Conservation (phyloP, 2,797 vertebrate species). For the Myripristis jacobus region DNA sequence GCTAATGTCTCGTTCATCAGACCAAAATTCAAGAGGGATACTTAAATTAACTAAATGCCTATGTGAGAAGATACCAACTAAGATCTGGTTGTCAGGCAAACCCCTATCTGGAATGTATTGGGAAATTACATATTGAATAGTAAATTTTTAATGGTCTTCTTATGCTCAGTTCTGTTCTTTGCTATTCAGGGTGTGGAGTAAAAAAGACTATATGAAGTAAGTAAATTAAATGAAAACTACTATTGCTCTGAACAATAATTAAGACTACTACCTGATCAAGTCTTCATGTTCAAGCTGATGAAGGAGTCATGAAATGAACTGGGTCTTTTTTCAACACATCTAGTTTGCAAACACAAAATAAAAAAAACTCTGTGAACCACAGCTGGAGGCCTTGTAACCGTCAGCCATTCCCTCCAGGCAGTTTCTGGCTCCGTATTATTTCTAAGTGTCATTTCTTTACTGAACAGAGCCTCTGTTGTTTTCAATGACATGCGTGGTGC, state of each 20-base stretch:
- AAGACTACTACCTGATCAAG: neutral
- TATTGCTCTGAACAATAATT: slow-evolving; percentile 4
- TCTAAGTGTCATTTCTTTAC: slow-evolving; percentile 71
- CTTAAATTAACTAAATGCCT: slow-evolving; percentile 23
- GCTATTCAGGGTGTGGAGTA: neutral
- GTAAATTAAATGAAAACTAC: slow-evolving; percentile 4
- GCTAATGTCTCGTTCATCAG: slow-evolving; percentile 33
- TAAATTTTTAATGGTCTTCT: neutral
- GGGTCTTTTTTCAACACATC: slow-evolving; percentile 35
- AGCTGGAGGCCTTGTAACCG: slow-evolving; percentile 66
- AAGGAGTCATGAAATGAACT: slow-evolving; percentile 15
- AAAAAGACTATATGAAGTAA: slow-evolving; percentile 17
- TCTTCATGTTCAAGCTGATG: slow-evolving; percentile 14
- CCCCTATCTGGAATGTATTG: slow-evolving; percentile 18
- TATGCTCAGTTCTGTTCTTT: neutral
- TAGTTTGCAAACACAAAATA: slow-evolving; percentile 54
- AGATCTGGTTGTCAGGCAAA: slow-evolving; percentile 25
- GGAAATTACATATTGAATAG: slow-evolving; percentile 22
- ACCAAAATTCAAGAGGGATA: slow-evolving; percentile 28
- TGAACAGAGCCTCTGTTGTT: slow-evolving; percentile 81
- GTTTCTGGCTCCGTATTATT: slow-evolving; percentile 70
- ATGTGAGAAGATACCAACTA: slow-evolving; percentile 34
- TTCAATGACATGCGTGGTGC: slow-evolving; percentile 63
- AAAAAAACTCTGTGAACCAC: slow-evolving; percentile 61
- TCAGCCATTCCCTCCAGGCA: slow-evolving; percentile 51